A percentile compares a stretch with the other conserved stretches of the same genome.
phyloP scores from a whole-genome alignment of 2,888 invertebrate species.

The Synanthedon vespiformis region DNA sequence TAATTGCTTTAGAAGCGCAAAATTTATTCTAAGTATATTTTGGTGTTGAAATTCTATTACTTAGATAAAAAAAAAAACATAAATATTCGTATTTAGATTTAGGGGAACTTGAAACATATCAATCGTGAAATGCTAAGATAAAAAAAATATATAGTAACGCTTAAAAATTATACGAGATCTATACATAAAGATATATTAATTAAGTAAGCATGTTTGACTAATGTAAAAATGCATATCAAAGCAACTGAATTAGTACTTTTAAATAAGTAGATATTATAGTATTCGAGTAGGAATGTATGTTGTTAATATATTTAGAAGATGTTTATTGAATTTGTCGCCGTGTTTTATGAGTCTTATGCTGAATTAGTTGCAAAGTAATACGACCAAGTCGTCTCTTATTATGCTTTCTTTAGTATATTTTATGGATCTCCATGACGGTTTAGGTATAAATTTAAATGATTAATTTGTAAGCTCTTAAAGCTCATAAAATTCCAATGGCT shows the following conservation, averaged over 20 bases:
- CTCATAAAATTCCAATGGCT: no score
- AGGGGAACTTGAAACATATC: not conserved
- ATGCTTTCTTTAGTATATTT: not conserved
- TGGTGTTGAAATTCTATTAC: no score
- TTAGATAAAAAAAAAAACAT: no score
- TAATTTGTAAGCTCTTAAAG: no score
- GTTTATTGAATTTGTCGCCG: slow-evolving; percentile 14
- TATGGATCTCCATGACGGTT: not conserved
- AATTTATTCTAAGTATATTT: not conserved
- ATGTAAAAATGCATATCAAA: slow-evolving; percentile 7
- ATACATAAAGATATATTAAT: not conserved
- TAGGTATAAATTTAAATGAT: no score
- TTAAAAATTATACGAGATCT: no score
- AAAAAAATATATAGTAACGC: no score
- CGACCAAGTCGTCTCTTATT: slow-evolving; percentile 11
- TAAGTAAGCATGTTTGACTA: not conserved
- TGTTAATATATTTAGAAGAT: not conserved
- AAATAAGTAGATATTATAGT: no score
- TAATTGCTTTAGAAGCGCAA: not conserved
- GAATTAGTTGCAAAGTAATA: slow-evolving; percentile 12
- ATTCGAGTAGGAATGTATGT: not conserved
- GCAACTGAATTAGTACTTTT: slow-evolving; percentile 2
- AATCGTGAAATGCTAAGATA: no score
- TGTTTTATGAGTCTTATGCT: slow-evolving; percentile 23
- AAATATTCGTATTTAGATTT: not conserved